A percentile compares a stretch with the other conserved stretches of the same genome.
Conservation (phyloP, 92 coral and sea anemone genomes). For the Pocillopora meandrina region DNA sequence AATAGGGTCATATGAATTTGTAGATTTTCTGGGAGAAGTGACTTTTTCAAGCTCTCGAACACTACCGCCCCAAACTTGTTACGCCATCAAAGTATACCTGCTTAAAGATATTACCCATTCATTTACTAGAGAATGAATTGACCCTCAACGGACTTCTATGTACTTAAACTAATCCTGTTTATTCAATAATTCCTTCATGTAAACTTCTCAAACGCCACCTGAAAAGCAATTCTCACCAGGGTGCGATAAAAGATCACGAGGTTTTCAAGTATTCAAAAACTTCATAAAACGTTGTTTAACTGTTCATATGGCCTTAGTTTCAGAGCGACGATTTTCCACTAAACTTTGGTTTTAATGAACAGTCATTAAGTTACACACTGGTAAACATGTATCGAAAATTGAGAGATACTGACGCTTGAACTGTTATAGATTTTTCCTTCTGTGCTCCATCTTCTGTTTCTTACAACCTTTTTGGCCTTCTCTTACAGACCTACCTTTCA, state of each 20-base stretch:
- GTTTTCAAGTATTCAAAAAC: neutral
- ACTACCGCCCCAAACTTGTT: neutral
- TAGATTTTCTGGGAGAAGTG: neutral
- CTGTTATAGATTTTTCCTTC: no score
- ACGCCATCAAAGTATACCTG: neutral
- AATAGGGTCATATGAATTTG: neutral
- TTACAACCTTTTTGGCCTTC: no score
- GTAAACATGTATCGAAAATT: neutral
- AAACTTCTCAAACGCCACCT: neutral
- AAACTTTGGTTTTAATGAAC: neutral
- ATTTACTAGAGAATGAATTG: neutral
- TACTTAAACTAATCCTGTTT: neutral
- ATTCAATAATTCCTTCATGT: neutral
- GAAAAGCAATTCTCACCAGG: neutral
- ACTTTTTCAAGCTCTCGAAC: no score
- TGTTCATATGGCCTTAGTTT: neutral
- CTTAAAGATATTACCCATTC: neutral
- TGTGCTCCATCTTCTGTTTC: no score
- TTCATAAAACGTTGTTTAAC: neutral
- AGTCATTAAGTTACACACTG: neutral
- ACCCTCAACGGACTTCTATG: neutral
- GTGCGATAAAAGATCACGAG: neutral
- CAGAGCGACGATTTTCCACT: neutral
- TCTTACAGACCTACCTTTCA: no score
- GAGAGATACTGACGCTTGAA: neutral